Percentiles rank a stretch among this genome's conserved stretches.
Conservation (phyloP, 2,888 invertebrate genomes). For the Macrophya annulata region DNA sequence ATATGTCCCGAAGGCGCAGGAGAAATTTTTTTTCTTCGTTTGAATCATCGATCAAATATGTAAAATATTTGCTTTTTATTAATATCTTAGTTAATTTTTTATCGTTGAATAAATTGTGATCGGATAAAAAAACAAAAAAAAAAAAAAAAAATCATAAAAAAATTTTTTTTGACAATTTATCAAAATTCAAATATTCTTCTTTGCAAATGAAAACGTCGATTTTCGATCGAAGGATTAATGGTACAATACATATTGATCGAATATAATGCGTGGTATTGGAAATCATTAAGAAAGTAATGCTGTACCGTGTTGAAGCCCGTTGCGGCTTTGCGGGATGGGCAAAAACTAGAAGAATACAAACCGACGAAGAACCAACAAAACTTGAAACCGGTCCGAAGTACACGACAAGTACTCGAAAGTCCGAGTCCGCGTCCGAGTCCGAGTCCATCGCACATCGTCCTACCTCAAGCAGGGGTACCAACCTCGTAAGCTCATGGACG, state of each 20-base stretch:
- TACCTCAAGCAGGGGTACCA: conserved; percentile 53
- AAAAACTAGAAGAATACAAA: conserved; percentile 56
- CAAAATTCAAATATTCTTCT: too few species aligned
- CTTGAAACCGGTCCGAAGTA: conserved; percentile 49
- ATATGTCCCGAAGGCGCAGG: too few species aligned
- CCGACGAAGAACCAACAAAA: conserved; percentile 54
- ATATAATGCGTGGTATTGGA: conserved; percentile 20
- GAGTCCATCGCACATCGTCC: conserved; percentile 36
- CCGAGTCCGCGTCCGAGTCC: conserved; percentile 23
- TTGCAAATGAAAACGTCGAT: not conserved
- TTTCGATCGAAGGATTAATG: not conserved
- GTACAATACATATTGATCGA: not conserved
- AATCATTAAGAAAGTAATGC: conserved; percentile 45
- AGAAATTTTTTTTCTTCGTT: too few species aligned
- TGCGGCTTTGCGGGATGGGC: conserved; percentile 28
- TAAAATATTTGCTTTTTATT: too few species aligned
- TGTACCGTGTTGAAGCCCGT: not conserved
- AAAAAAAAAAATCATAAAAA: too few species aligned
- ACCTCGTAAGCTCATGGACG: conserved; percentile 21
- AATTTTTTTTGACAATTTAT: too few species aligned
- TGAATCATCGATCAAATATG: too few species aligned
- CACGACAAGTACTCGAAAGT: conserved; percentile 53
- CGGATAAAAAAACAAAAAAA: too few species aligned
- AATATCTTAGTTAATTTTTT: too few species aligned
- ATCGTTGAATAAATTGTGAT: too few species aligned